Conservation (phyloP, 2,888 invertebrate genomes). For the Drosophila emarginata region DNA sequence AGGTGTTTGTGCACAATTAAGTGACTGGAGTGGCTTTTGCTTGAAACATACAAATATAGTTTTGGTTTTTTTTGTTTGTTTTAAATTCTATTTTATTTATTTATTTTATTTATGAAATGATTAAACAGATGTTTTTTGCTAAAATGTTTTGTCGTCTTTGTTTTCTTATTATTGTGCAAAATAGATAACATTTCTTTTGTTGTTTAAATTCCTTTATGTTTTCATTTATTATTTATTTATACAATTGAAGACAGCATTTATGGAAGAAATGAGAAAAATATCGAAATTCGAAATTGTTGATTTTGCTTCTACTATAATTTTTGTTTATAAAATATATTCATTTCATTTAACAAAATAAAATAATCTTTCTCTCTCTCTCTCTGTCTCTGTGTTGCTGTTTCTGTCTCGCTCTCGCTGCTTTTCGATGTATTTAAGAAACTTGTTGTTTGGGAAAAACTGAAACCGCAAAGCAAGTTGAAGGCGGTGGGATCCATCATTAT, state of each 20-base stretch:
- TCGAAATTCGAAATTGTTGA: conserved; percentile 1
- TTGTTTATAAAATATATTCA: not conserved
- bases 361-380: not conserved
- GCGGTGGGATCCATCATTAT: conserved; percentile 64
- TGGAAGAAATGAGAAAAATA: not conserved
- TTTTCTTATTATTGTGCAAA: conserved; percentile 50
- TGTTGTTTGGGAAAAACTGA: conserved; percentile 49
- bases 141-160: conserved; percentile 31
- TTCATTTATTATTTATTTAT: not conserved
- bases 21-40: conserved; percentile 17
- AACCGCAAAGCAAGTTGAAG: conserved; percentile 69
- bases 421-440: conserved; percentile 61
- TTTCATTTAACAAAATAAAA: conserved; percentile 12
- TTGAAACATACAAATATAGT: conserved; percentile 39
- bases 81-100: conserved; percentile 46
- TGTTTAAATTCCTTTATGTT: conserved; percentile 8
- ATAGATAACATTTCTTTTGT: conserved; percentile 17
- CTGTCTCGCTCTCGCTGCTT: conserved; percentile 25
- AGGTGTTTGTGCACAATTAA: conserved; percentile 11
- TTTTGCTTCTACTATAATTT: not conserved
- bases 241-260: conserved; percentile 3
- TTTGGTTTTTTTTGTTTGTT: conserved; percentile 21
- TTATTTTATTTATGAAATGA: conserved; percentile 31
- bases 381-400: not conserved
- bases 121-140: conserved; percentile 18